A percentile compares a stretch with the other conserved stretches of the same genome.
Conservation (phyloP, 2,797 vertebrate species). For the Alcedo atthis region DNA sequence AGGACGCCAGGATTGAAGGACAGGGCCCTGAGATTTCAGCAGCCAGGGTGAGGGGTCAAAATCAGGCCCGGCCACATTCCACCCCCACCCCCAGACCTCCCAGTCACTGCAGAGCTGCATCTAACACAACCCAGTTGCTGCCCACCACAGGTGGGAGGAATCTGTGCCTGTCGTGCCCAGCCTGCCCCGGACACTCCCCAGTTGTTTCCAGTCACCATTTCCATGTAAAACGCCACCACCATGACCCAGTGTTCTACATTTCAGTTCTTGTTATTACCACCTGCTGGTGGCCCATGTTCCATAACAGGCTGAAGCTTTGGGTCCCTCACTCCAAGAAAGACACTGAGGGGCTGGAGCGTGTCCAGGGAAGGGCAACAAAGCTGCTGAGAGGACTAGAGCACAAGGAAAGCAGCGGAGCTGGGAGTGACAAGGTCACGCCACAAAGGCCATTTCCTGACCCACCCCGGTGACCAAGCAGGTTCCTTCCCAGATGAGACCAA, state of each 20-base stretch:
- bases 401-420: fast-evolving
- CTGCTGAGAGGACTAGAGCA: neutral
- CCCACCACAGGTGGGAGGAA: neutral
- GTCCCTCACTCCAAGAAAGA: neutral
- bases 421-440: neutral
- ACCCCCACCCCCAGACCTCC: neutral
- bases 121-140: neutral
- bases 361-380: neutral
- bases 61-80: neutral
- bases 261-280: slow-evolving; percentile 23
- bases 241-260: slow-evolving; percentile 68
- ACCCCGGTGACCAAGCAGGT: neutral
- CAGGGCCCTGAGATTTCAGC: neutral
- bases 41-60: neutral
- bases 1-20: neutral
- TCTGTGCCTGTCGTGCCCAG: neutral
- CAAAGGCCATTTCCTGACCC: neutral
- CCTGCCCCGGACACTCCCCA: neutral
- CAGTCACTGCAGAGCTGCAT: neutral
- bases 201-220: slow-evolving; percentile 51
- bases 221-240: slow-evolving; percentile 30
- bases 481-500: neutral
- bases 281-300: neutral
- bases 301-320: neutral
- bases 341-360: neutral